phyloP scores from a whole-genome alignment of 2,888 invertebrate genomes.

The Nymphalis polychloros region DNA sequence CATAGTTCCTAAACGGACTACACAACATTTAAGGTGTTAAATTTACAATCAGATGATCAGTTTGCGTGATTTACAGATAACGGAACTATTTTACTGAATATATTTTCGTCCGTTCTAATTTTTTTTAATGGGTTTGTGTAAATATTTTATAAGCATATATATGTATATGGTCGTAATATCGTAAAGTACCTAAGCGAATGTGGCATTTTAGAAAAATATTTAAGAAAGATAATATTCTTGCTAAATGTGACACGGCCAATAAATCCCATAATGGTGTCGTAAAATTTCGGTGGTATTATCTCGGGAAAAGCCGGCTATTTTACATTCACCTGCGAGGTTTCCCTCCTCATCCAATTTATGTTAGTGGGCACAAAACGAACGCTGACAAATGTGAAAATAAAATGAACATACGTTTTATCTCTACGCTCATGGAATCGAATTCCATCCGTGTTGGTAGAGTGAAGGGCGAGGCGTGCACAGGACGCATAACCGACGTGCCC shows the following conservation, averaged over 20 bases:
- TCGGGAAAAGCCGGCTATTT: conserved; percentile 80
- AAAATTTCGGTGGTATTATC: conserved; percentile 80
- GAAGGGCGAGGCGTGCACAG: conserved; percentile 23
- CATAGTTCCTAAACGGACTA: conserved; percentile 29
- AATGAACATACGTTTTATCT: conserved; percentile 81
- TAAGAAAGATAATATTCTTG: conserved; percentile 65
- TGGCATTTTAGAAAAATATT: conserved; percentile 61
- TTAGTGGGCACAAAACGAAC: conserved; percentile 82
- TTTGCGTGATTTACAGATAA: conserved; percentile 4
- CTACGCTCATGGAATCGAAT: conserved; percentile 70
- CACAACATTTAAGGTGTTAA: conserved; percentile 20
- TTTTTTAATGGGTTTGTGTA: not conserved
- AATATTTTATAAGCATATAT: conserved; percentile 2
- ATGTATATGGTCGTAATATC: conserved; percentile 36
- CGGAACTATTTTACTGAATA: not conserved
- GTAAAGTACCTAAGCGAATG: conserved; percentile 32
- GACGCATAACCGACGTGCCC: conserved; percentile 12
- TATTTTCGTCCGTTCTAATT: not conserved
- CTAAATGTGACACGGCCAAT: conserved; percentile 76
- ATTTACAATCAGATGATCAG: conserved; percentile 16
- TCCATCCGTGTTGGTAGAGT: conserved; percentile 49
- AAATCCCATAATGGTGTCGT: conserved; percentile 80
- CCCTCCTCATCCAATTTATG: conserved; percentile 81
- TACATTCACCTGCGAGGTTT: conserved; percentile 81
- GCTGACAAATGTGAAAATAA: conserved; percentile 82